Base-by-base conservation (phyloP, 2,797 vertebrate genomes). In the Oceanodroma leucorhoa region DNA sequence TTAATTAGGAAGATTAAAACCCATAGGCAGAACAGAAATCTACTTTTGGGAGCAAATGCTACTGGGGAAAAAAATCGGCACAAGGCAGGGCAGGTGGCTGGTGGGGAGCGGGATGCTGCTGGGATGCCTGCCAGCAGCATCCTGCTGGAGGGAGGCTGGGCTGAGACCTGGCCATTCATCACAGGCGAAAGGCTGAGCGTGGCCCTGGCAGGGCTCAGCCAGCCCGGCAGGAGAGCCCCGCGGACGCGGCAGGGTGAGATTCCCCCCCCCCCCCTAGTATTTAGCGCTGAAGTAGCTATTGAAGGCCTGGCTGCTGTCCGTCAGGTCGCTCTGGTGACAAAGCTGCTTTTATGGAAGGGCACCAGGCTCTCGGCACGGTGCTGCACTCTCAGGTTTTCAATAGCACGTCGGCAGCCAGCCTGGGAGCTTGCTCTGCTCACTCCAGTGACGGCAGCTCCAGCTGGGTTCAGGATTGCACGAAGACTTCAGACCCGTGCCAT, bases 111-210 rank as follows among this genome's bases (percentile, higher is more conserved):
- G 23, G 66, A 16, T 46, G 43, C 6, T 30, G 29, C 22, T 11
- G 69, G 0, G 3, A 10, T 5, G 15, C 6, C 18, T n/a, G 26
- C 32, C 8, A 20, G 66, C 22, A 57, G 43, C 21, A 24, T 19
- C 21, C 38, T 46, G 55, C 64, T 46, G 70, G 24, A 43, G 30
- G 18, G 45, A 86, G 10, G 20, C 87, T 71, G 84, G 24, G 23
- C 53, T 88, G 48, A 50, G 34, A 41, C 38, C 53, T 53, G 62
- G 48, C 38, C 29, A 22, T 12, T 36, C 2, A 0, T 24, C 67
- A 27, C 30, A 46, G 62, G 27, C 1, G 0, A 54, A 60, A 29
- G n/a, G 36, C 14, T 7, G 54, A 62, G 30, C 0, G 0, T 53
- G 76, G 55, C n/a, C 29, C 18, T 69, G 76, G 46, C 51, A 70